Conservation (phyloP, 2,888 invertebrate genomes). For the Yponomeuta evonymella region DNA sequence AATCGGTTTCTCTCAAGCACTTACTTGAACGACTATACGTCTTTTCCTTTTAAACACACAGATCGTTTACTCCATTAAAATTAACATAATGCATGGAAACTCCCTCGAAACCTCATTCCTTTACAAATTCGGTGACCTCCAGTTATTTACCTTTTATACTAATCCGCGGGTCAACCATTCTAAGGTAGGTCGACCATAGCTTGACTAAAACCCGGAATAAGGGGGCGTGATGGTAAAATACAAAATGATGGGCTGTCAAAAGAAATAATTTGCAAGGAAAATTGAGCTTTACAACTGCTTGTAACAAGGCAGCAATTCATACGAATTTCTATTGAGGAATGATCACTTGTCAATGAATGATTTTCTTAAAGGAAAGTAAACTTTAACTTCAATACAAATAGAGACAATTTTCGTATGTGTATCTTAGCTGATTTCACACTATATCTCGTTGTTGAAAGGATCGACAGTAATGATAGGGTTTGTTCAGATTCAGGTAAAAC, state of each 20-base stretch:
- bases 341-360: background rate
- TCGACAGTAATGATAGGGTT: slow-evolving; percentile 5
- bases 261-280: background rate
- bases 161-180: background rate
- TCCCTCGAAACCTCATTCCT: background rate
- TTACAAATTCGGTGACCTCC: background rate
- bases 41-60: slow-evolving; percentile 3
- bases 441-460: slow-evolving; percentile 5
- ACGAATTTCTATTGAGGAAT: background rate
- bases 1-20: background rate
- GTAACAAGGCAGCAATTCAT: background rate
- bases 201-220: background rate
- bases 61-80: slow-evolving; percentile 3
- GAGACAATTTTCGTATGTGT: background rate
- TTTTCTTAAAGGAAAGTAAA: background rate
- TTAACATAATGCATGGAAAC: slow-evolving; percentile 1
- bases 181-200: background rate
- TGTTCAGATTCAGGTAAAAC: background rate
- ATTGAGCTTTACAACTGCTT: background rate
- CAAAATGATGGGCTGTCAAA: slow-evolving; percentile 9
- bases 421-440: background rate
- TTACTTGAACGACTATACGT: background rate
- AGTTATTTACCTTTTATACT: background rate
- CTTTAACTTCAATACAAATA: background rate
- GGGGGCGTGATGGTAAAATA: slow-evolving; percentile 5